These are phyloP conservation scores for Zenarchopterus dispar DNA, from an alignment of 2,797 vertebrate genomes.

Conservation along the genomic window DNA sequence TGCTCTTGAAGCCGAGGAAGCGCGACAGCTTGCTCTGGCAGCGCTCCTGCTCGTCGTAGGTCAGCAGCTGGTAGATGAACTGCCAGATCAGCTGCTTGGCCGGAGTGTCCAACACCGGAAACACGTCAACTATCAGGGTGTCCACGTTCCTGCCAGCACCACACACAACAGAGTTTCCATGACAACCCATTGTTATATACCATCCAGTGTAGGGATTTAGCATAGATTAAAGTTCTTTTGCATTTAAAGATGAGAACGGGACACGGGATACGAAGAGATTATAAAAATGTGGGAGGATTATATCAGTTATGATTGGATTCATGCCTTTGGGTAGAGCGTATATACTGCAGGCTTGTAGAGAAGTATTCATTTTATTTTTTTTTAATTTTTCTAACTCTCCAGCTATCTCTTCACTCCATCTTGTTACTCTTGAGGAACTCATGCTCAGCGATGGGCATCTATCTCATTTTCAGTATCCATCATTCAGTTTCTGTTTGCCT, in stretches of 20 bases:
- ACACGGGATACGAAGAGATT: slow-evolving; percentile 23
- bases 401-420: too few species aligned
- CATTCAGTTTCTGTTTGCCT: too few species aligned
- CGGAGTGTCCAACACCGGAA: slow-evolving; percentile 94
- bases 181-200: neutral
- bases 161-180: slow-evolving; percentile 10
- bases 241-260: slow-evolving; percentile 4
- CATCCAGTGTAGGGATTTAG: slow-evolving; percentile 6
- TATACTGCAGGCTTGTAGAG: slow-evolving; percentile 14
- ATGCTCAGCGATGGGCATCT: too few species aligned
- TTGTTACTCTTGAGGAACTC: too few species aligned
- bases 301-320: slow-evolving; percentile 17
- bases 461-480: too few species aligned
- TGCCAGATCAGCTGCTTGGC: slow-evolving; percentile 98
- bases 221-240: slow-evolving; percentile 12
- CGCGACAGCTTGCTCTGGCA: slow-evolving; percentile 94
- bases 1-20: slow-evolving; percentile 91
- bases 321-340: slow-evolving; percentile 16
- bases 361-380: slow-evolving; percentile 9
- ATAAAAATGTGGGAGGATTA: slow-evolving; percentile 41
- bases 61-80: slow-evolving; percentile 96
- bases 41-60: slow-evolving; percentile 95
- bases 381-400: neutral
- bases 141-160: slow-evolving; percentile 89
- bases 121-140: slow-evolving; percentile 94